Evolutionary conservation across 2,888 invertebrate species (phyloP), one percentile per base, ranked within the genome.

Genomic region (Rutpela maculata): DNA sequence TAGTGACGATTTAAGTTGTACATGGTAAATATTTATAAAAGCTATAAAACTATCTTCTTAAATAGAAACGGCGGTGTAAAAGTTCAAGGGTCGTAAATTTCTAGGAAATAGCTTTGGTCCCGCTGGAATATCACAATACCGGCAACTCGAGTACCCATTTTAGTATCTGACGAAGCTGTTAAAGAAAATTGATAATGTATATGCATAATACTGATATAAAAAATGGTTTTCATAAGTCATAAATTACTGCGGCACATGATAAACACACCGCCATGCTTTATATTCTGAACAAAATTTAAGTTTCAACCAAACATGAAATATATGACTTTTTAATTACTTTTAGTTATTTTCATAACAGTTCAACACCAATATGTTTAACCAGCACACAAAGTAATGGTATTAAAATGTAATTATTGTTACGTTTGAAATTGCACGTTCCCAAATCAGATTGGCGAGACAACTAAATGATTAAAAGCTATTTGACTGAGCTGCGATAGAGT

Each of bases 21-120:
- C 50, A 50, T 66, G 71, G 74, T 78, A 76, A 78, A 80, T 80
- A 80, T 80, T 80, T 80, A 80, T 78, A 75, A 69, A 69, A 67
- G 76, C 63, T 63, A 75, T 78, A 80, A 80, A 77, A 80, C 79
- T 80, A 80, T 80, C 79, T 76, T 71, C 69, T 77, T 76, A 76
- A 78, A 74, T 79, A 76, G 74, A 74, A 79, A 71, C 75, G 78
- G 74, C 57, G 74, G 72, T 76, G 68, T 76, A 76, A 78, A 76
- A 78, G 76, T 74, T 76, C 74, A 74, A 63, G 67, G 78, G 59
- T 76, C 76, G 74, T 78, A 78, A 78, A 74, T 70, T 78, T 63
- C 43, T 17, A 43, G 59, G 38, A 74, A 70, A 70, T 60, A 22
- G 43, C 59, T 60, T 43, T 50, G 19, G 43, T 70, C 70, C 60